Percentiles rank a stretch among this genome's conserved stretches.
phyloP scores from a whole-genome alignment of 2,113 vertebrate species.

The Harpagus bidentatus region DNA sequence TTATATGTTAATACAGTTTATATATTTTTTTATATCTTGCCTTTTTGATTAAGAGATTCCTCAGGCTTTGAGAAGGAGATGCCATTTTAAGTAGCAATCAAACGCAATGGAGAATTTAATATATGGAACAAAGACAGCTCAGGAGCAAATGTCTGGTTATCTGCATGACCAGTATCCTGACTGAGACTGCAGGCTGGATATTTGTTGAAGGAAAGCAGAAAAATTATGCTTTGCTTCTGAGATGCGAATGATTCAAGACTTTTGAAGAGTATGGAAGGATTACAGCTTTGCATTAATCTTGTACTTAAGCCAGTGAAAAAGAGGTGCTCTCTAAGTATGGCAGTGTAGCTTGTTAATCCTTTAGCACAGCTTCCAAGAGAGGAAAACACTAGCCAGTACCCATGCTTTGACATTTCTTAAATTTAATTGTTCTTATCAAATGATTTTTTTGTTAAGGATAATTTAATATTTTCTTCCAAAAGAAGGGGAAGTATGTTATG shows the following conservation, averaged over 20 bases:
- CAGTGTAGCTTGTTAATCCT: background rate
- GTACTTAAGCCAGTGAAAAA: background rate
- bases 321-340: background rate
- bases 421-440: background rate
- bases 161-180: background rate
- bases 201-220: background rate
- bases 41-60: background rate
- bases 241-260: background rate
- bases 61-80: background rate
- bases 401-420: background rate
- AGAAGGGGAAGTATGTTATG: background rate
- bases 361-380: background rate
- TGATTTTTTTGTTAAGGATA: background rate
- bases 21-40: background rate
- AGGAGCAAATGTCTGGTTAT: background rate
- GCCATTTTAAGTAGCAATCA: background rate
- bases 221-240: background rate
- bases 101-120: background rate
- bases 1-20: background rate
- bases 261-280: background rate
- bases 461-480: background rate
- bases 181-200: background rate
- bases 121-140: background rate
- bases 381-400: background rate
- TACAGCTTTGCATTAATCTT: background rate